Evolutionary conservation across 1,140 invertebrate species (phyloP), one percentile per base, ranked within the genome.

Genomic region (Drosophila bifasciata): DNA sequence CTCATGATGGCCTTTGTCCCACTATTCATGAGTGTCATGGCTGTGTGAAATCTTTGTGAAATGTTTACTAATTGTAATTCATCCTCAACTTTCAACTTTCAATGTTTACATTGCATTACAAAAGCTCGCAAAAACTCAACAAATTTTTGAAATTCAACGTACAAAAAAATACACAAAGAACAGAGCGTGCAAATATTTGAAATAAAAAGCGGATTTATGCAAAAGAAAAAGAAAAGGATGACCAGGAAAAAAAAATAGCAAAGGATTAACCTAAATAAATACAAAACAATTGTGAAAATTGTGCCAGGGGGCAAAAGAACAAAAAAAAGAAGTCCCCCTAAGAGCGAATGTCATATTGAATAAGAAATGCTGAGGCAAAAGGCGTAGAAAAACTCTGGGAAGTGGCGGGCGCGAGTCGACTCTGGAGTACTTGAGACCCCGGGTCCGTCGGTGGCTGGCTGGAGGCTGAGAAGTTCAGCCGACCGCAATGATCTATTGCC

Each of bases 261-360:
- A 60, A 78, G 83, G 83, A 86, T 86, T 86, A 86, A 81, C 77
- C 83, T 86, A 85, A 86, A 86, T 86, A 86, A 86, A 88, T 66
- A 88, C 48, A 88, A 86, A 86, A 86, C 70, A 78, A 73, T 70
- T 85, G 81, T 75, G 72, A 74, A 71, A 80, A 80, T 74, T 86
- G 78, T 86, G 68, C 73, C 63, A 85, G 59, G 48, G 36, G 15
- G 45, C 19, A 21, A 21, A 21, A 19, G 3, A 1, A 19, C 1
- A 23, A 41, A 45, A 51, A 52, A 46, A 36, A 28, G 8, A 28
- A 55, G 32, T 50, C 46, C 39, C 52, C 56, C n/a, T 40, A 52
- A 69, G 50, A 13, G 32, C 11, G 41, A 76, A 77, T 79, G 81
- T 57, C 81, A 85, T 78, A 74, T 77, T 67, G 58, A 77, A 85